Evolutionary conservation across 2,113 vertebrate species (phyloP).

Genomic region (Trinectes maculatus): DNA sequence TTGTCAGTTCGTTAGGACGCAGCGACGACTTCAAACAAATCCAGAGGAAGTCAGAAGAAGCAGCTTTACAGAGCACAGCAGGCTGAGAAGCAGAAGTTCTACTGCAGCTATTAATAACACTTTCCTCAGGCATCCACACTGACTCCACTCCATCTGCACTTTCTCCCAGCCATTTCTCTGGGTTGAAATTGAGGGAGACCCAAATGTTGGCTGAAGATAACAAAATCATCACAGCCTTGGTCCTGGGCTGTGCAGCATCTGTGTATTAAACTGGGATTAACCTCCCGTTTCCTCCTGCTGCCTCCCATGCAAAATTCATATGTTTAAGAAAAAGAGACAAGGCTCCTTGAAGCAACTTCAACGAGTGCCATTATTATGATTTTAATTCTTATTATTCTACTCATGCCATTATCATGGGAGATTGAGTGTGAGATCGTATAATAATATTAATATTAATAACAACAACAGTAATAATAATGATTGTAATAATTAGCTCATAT

Average conservation of each 20-base stretch:
- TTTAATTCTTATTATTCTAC: too few relatives aligned
- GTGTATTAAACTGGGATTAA: slow-evolving; percentile 96
- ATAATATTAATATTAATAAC: too few relatives aligned
- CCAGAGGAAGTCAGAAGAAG: slow-evolving; percentile 84
- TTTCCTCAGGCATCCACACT: slow-evolving; percentile 90
- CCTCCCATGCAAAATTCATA: slow-evolving; percentile 83
- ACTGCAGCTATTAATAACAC: slow-evolving; percentile 95
- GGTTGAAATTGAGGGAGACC: slow-evolving; percentile 92
- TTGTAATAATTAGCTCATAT: too few relatives aligned
- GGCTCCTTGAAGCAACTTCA: slow-evolving; percentile 2
- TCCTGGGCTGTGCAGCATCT: slow-evolving; percentile 87
- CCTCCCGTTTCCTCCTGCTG: slow-evolving; percentile 82
- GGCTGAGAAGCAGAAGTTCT: slow-evolving; percentile 86
- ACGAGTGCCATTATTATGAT: too few relatives aligned
- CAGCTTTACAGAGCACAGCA: slow-evolving; percentile 76
- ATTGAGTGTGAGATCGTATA: too few relatives aligned
- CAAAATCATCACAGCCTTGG: slow-evolving; percentile 88
- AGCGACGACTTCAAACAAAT: slow-evolving; percentile 92
- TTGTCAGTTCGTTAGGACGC: slow-evolving; percentile 54
- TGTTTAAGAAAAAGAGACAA: slow-evolving; percentile 81
- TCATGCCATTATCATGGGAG: too few relatives aligned
- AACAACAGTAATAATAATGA: too few relatives aligned
- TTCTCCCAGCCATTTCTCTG: slow-evolving; percentile 91
- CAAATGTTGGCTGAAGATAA: slow-evolving; percentile 97
- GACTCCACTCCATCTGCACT: slow-evolving; percentile 84